These are phyloP conservation scores for Frankliniella intonsa DNA, from an alignment of 2,888 invertebrate genomes.

Conservation along the genomic window DNA sequence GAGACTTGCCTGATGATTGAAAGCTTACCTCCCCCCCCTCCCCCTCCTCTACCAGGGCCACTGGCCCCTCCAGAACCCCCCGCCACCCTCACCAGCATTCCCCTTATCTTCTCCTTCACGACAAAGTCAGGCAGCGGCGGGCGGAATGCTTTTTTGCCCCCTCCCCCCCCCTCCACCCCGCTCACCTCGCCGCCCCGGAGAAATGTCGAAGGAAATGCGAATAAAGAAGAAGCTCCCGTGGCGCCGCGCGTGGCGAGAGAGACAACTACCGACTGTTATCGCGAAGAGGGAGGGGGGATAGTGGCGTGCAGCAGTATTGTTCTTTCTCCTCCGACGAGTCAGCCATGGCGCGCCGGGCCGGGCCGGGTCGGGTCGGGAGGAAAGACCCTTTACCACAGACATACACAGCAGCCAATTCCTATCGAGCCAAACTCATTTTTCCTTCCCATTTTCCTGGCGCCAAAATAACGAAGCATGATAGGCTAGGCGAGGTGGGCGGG, in stretches of 20 bases:
- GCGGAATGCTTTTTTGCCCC: background rate
- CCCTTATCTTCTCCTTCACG: background rate
- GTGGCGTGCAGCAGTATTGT: too few relatives aligned
- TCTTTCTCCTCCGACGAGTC: too few relatives aligned
- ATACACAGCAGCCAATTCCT: too few relatives aligned
- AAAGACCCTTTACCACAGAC: too few relatives aligned
- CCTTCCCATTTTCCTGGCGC: too few relatives aligned
- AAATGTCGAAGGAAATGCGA: conserved; percentile 14
- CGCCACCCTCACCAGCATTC: background rate
- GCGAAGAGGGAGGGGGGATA: too few relatives aligned
- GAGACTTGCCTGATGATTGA: background rate
- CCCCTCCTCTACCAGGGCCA: background rate
- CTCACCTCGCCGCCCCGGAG: background rate
- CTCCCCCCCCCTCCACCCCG: background rate
- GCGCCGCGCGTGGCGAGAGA: background rate
- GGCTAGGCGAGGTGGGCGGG: too few relatives aligned
- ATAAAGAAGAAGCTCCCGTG: background rate
- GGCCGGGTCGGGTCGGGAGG: too few relatives aligned
- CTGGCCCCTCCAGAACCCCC: too few relatives aligned
- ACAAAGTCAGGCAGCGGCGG: background rate
- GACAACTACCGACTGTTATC: background rate
- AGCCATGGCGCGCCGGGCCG: too few relatives aligned
- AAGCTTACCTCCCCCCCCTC: background rate
- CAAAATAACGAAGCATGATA: too few relatives aligned
- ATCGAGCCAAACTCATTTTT: too few relatives aligned